These are phyloP conservation scores for Buceros bicornis DNA, from an alignment of 2,797 vertebrate genomes.

Conservation along the genomic window DNA sequence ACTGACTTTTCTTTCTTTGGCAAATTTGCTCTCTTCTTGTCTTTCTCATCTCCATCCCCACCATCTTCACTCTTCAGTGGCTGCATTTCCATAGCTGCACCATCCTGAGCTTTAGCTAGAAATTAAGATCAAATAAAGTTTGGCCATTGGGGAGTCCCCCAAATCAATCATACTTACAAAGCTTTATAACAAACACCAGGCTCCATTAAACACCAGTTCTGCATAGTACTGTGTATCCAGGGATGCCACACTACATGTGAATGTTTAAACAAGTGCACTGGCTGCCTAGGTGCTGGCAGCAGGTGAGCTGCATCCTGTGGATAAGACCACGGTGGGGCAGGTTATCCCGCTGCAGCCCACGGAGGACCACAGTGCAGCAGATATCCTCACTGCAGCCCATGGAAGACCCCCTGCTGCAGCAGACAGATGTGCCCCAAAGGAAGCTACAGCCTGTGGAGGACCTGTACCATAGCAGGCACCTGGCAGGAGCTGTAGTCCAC, in stretches of 20 bases:
- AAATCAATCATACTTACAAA: neutral
- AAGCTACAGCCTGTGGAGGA: neutral
- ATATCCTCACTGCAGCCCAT: neutral
- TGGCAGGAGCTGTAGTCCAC: neutral
- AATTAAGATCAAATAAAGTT: neutral
- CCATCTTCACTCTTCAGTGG: conserved; percentile 96
- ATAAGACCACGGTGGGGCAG: neutral
- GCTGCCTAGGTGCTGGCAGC: neutral
- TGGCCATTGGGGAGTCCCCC: neutral
- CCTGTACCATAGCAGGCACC: neutral
- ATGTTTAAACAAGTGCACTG: neutral
- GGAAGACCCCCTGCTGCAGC: neutral
- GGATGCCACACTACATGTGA: neutral
- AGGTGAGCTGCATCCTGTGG: neutral
- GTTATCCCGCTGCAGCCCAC: neutral
- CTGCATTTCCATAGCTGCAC: conserved; percentile 99
- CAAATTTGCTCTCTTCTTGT: conserved; percentile 94
- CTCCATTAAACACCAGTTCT: neutral
- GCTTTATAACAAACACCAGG: neutral
- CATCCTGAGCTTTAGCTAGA: conserved; percentile 97
- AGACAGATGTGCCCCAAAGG: no score
- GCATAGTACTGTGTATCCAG: neutral
- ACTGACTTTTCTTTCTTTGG: conserved; percentile 99
- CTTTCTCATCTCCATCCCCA: conserved; percentile 88
- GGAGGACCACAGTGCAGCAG: neutral